Evolutionary conservation across 1,140 invertebrate species (phyloP).

Genomic region (Orussus abietinus): DNA sequence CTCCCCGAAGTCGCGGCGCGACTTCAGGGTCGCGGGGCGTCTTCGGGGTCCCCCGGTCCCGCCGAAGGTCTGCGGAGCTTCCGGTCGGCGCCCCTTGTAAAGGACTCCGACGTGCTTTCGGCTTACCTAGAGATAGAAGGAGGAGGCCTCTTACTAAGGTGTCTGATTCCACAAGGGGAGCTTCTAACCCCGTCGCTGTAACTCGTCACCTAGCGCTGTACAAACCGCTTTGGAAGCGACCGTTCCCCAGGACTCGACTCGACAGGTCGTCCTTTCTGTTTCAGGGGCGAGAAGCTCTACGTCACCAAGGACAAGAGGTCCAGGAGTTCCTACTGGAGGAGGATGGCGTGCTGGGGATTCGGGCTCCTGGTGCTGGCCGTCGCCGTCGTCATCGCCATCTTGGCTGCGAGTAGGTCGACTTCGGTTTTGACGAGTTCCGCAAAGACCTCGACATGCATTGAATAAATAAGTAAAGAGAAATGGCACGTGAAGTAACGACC

Average conservation of each 20-base stretch:
- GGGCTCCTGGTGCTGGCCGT: slow-evolving; percentile 59
- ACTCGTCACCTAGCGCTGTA: slow-evolving; percentile 25
- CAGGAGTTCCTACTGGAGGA: slow-evolving; percentile 62
- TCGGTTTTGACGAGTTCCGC: too few species aligned
- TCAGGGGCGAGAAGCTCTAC: slow-evolving; percentile 75
- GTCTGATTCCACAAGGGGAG: slow-evolving; percentile 22
- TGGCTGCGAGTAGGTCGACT: slow-evolving; percentile 70
- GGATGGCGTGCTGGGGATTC: slow-evolving; percentile 64
- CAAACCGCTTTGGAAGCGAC: slow-evolving; percentile 25
- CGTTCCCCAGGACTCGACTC: slow-evolving; percentile 14
- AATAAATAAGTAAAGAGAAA: slow-evolving; percentile 7
- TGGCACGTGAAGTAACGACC: too few species aligned
- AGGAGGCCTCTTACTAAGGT: slow-evolving; percentile 16
- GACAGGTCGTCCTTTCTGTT: slow-evolving; percentile 40
- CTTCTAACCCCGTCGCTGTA: slow-evolving; percentile 27
- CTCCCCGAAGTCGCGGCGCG: too few species aligned
- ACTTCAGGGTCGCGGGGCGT: too few species aligned
- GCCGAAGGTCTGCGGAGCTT: too few species aligned
- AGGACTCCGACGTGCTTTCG: too few species aligned
- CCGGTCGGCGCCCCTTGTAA: too few species aligned
- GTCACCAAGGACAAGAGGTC: slow-evolving; percentile 75
- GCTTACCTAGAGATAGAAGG: too few species aligned
- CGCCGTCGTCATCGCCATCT: slow-evolving; percentile 65
- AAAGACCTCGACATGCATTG: too few species aligned
- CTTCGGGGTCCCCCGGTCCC: too few species aligned